A percentile compares a stretch with the other conserved stretches of the same genome.
These are phyloP conservation scores for Anniella stebbinsi DNA, from an alignment of 2,797 vertebrate species.

Conservation along the genomic window DNA sequence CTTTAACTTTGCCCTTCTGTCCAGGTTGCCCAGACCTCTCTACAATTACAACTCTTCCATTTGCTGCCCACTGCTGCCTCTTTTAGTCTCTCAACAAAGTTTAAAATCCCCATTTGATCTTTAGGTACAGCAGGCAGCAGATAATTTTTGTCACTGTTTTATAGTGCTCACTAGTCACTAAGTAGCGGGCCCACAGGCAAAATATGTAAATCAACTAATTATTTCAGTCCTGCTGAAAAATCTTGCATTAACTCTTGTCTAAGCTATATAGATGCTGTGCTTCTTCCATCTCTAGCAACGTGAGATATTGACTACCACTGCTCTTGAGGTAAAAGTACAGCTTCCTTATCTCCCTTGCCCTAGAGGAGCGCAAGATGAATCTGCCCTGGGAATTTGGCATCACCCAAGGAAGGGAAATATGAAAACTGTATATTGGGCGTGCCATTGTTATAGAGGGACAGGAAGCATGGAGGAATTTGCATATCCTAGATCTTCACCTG, in stretches of 20 bases:
- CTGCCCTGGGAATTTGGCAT: not conserved
- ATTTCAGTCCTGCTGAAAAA: conserved; percentile 63
- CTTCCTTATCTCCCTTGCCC: not conserved
- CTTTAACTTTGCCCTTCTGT: conserved; percentile 57
- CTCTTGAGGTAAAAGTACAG: not conserved
- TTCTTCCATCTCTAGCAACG: conserved; percentile 40
- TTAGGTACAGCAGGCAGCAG: conserved; percentile 40
- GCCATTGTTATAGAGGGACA: not conserved
- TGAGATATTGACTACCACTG: not conserved
- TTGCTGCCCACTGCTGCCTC: conserved; percentile 49
- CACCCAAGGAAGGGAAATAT: not conserved
- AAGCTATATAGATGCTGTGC: conserved; percentile 33
- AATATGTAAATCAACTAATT: conserved; percentile 75
- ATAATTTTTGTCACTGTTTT: conserved; percentile 63
- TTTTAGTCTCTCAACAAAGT: conserved; percentile 43
- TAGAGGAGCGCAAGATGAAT: not conserved
- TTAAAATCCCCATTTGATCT: conserved; percentile 71
- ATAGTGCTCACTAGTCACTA: conserved; percentile 61
- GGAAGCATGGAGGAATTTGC: not conserved
- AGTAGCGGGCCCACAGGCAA: conserved; percentile 60
- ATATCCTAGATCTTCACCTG: not conserved
- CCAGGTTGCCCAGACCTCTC: conserved; percentile 45
- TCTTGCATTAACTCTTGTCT: conserved; percentile 51
- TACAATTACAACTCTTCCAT: conserved; percentile 7
- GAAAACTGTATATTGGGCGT: not conserved